Base-by-base conservation (phyloP, 2,113 vertebrate genomes). In the Aphelocoma coerulescens region DNA sequence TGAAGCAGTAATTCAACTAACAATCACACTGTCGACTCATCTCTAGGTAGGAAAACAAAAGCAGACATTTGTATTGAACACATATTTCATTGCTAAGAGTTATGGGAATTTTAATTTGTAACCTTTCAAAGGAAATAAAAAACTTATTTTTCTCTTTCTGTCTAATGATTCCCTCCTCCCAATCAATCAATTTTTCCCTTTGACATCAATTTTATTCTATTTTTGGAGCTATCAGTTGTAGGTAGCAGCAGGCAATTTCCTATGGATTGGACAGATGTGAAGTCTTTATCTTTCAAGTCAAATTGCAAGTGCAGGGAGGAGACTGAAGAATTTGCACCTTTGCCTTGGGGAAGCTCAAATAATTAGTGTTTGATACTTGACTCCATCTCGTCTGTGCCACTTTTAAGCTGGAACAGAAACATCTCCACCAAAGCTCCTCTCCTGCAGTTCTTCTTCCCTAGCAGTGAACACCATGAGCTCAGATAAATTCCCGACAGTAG, bases 91-190 rank as follows among this genome's bases (percentile, higher is more conserved):
- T 90, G 62, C 55, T 77, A 93, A 92, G 52, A 43, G 61, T 39
- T 92, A 89, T 3, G 22, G 48, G 30, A 59, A 92, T 94, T 94
- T 96, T 90, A 84, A 92, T 95, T 90, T 79, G 65, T 91, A 96
- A 93, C 58, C 44, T 91, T 96, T 94, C 80, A 96, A 74, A 95
- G 68, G 26, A 94, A 93, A 67, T 89, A 88, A 91, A 44, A 68
- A 94, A n/a, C 39, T 58, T 88, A 80, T 92, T 83, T 68, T 72
- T 39, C 68, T 49, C 51, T 80, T 48, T 84, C 74, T 92, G 18
- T 85, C 89, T 79, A 78, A 82, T 81, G 35, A 74, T 63, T 32
- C 9, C 13, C 26, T 9, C 4, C 54, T 5, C n/a, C 14, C 30
- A 88, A 7, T 93, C 51, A 63, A 89, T 88, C 49, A 10, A 12